phyloP scores from a whole-genome alignment of 2,797 vertebrate genomes.

The Gallinago stenura region DNA sequence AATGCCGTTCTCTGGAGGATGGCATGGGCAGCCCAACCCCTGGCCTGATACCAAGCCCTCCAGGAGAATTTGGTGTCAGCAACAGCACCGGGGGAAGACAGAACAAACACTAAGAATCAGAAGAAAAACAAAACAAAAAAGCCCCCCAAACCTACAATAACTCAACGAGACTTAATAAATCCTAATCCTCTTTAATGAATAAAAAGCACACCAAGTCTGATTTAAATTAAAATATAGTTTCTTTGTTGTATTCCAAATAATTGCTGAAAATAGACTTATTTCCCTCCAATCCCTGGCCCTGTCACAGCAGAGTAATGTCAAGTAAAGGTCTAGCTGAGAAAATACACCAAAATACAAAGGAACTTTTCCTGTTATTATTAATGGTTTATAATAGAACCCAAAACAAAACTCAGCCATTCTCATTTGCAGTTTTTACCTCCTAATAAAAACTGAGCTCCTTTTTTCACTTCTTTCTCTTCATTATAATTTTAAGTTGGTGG shows the following conservation, averaged over 20 bases:
- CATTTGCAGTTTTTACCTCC: constrained; percentile 7
- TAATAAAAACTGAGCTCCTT: neutral
- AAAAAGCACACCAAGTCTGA: constrained; percentile 32
- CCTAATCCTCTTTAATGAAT: constrained; percentile 38
- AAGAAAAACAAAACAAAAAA: neutral
- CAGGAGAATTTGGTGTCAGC: neutral
- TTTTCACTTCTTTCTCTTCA: neutral
- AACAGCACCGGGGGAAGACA: neutral
- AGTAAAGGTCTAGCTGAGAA: constrained; percentile 63
- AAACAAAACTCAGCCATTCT: constrained; percentile 42
- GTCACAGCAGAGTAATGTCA: constrained; percentile 62
- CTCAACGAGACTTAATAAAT: constrained; percentile 20
- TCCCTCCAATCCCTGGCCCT: constrained; percentile 9
- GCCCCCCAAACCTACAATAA: neutral
- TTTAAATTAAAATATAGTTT: constrained; percentile 53
- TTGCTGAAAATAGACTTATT: constrained; percentile 51
- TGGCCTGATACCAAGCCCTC: neutral
- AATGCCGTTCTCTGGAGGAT: neutral
- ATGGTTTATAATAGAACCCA: constrained; percentile 47
- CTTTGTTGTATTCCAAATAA: constrained; percentile 16
- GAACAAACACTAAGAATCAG: neutral
- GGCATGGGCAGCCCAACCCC: neutral
- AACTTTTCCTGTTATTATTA: constrained; percentile 72
- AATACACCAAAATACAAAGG: constrained; percentile 63
- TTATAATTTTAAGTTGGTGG: neutral